Evolutionary conservation across 2,888 invertebrate species (phyloP).

Genomic region (Scaptomyza tumidula): DNA sequence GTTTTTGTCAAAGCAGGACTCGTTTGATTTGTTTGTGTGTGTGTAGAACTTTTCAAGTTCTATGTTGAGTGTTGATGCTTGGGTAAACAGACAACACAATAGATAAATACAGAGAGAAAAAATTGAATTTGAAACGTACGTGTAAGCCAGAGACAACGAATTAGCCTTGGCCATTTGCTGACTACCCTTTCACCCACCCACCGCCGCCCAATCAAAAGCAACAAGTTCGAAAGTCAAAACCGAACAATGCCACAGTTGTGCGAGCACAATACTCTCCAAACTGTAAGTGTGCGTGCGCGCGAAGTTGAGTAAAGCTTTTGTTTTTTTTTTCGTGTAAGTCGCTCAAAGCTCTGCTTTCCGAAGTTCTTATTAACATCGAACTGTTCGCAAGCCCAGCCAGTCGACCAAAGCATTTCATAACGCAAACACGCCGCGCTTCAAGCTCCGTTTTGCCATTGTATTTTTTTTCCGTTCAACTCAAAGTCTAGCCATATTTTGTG

Average conservation of each 20-base stretch:
- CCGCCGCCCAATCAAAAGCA: constrained; percentile 38
- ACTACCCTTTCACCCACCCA: neutral
- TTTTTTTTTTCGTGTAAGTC: constrained; percentile 16
- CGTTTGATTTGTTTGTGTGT: neutral
- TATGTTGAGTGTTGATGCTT: constrained; percentile 30
- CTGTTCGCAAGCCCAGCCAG: constrained; percentile 33
- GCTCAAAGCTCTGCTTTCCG: constrained; percentile 59
- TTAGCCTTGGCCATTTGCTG: constrained; percentile 46
- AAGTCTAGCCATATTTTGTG: constrained; percentile 44
- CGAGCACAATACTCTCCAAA: constrained; percentile 31
- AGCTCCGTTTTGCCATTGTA: neutral
- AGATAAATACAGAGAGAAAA: neutral
- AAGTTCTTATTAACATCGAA: constrained; percentile 69
- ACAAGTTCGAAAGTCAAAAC: constrained; percentile 58
- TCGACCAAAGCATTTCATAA: constrained; percentile 54
- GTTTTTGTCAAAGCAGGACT: constrained; percentile 21
- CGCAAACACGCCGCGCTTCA: constrained; percentile 34
- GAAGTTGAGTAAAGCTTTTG: constrained; percentile 34
- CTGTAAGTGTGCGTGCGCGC: constrained; percentile 37
- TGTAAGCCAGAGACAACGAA: constrained; percentile 20
- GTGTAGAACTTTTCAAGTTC: constrained; percentile 2
- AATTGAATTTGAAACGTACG: constrained; percentile 3
- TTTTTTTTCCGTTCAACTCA: constrained; percentile 17
- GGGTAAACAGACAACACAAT: constrained; percentile 24
- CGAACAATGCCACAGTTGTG: constrained; percentile 37